Evolutionary conservation across 2,888 invertebrate species (phyloP).

Genomic region (Gari tellinella): DNA sequence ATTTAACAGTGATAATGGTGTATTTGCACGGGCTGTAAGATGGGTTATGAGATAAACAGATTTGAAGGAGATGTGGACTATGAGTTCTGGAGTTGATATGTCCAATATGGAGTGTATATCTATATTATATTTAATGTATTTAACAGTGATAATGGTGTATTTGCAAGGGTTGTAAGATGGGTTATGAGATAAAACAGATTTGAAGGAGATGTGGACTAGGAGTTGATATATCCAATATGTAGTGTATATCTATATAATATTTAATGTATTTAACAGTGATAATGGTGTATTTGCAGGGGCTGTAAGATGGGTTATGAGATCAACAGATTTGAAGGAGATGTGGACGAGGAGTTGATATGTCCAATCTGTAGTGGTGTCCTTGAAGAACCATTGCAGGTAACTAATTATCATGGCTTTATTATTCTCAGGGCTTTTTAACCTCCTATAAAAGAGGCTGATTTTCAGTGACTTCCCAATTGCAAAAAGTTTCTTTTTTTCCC

Average conservation of each 20-base stretch:
- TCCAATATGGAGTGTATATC: conserved; percentile 93
- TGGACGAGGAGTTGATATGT: conserved; percentile 98
- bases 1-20: too few relatives aligned
- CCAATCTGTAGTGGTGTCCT: conserved; percentile 98
- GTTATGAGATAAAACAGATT: too few relatives aligned
- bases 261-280: not conserved
- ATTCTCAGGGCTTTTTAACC: too few relatives aligned
- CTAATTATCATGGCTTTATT: too few relatives aligned
- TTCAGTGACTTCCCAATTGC: too few relatives aligned
- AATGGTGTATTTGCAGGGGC: conserved; percentile 26
- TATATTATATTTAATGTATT: too few relatives aligned
- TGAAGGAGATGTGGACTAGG: too few relatives aligned
- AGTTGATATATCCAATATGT: too few relatives aligned
- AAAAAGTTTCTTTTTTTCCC: too few relatives aligned
- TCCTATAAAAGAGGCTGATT: too few relatives aligned
- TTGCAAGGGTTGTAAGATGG: too few relatives aligned
- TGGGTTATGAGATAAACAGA: conserved; percentile 97
- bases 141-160: too few relatives aligned
- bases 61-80: conserved; percentile 98
- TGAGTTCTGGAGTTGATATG: conserved; percentile 97
- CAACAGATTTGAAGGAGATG: conserved; percentile 96
- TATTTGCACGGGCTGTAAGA: conserved; percentile 83
- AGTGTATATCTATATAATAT: not conserved
- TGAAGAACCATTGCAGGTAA: conserved; percentile 98
- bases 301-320: conserved; percentile 95